Evolutionary conservation across 2,888 invertebrate genomes (phyloP).

Genomic region (Philereme vetulata): DNA sequence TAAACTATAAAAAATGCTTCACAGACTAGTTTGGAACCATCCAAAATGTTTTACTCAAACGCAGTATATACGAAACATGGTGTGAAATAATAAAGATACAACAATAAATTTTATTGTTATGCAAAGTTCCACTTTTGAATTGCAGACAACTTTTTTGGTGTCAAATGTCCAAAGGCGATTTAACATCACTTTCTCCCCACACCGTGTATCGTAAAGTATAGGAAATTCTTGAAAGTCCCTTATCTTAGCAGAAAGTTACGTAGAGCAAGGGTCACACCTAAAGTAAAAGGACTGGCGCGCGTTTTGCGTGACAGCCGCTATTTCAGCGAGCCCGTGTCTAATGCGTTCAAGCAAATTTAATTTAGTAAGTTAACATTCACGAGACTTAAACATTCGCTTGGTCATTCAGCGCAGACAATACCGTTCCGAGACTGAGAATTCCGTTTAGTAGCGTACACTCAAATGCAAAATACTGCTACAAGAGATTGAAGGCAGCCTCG

Average conservation of each 20-base stretch:
- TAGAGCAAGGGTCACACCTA: slow-evolving; percentile 5
- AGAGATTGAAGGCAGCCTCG: slow-evolving; percentile 58
- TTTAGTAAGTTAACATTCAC: slow-evolving; percentile 18
- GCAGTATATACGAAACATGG: no score
- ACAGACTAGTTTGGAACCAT: no score
- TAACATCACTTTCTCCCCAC: no score
- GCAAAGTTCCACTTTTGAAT: no score
- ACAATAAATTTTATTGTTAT: no score
- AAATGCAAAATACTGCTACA: slow-evolving; percentile 61
- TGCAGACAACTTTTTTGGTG: no score
- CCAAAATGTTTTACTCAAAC: no score
- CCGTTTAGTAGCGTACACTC: slow-evolving; percentile 49
- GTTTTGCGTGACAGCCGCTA: slow-evolving; percentile 1
- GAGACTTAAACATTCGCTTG: slow-evolving; percentile 24
- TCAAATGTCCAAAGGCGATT: no score
- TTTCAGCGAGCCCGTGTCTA: slow-evolving; percentile 12
- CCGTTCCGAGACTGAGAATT: slow-evolving; percentile 44
- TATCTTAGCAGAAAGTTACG: slow-evolving; percentile 2
- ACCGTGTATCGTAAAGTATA: not conserved
- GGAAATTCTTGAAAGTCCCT: not conserved
- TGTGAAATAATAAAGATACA: no score
- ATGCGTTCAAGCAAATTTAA: slow-evolving; percentile 24
- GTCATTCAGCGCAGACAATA: slow-evolving; percentile 51
- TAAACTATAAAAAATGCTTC: no score
- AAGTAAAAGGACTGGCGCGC: slow-evolving; percentile 1